Evolutionary conservation across 35 echinoderm and acorn worm genomes (phyloP).

Genomic region (Nesometra sesokonis): DNA sequence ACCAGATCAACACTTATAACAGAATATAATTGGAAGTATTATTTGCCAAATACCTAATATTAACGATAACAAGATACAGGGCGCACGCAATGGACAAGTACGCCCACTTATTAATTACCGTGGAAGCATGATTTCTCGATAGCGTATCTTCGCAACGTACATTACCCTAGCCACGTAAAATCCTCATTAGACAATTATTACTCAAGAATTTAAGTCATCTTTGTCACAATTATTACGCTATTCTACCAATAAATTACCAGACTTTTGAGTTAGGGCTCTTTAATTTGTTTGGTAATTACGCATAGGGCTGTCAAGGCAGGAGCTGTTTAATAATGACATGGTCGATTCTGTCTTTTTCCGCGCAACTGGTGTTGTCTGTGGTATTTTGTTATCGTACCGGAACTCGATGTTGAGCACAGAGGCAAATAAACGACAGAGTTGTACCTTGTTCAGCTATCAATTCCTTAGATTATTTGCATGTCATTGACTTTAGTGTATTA

Average conservation of each 20-base stretch:
- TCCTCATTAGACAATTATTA: background rate
- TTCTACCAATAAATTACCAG: background rate
- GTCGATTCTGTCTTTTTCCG: background rate
- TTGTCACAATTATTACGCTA: background rate
- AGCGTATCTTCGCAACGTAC: background rate
- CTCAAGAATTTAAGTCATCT: background rate
- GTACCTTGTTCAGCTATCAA: too few species aligned
- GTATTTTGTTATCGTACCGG: background rate
- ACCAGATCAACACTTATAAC: background rate
- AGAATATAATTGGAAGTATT: background rate
- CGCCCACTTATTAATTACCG: background rate
- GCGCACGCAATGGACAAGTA: background rate
- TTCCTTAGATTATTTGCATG: too few species aligned
- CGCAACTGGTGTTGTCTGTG: background rate
- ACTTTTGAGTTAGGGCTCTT: background rate
- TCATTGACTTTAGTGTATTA: too few species aligned
- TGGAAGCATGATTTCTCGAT: background rate
- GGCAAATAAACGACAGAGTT: background rate
- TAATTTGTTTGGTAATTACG: background rate
- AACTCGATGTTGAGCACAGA: background rate
- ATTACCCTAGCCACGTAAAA: background rate
- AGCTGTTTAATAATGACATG: background rate
- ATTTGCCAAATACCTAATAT: background rate
- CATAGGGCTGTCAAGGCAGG: background rate
- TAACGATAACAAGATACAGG: background rate